Percentiles rank a stretch among this genome's conserved stretches.
phyloP scores from a whole-genome alignment of 2,797 vertebrate genomes.

The Malurus leucopterus region DNA sequence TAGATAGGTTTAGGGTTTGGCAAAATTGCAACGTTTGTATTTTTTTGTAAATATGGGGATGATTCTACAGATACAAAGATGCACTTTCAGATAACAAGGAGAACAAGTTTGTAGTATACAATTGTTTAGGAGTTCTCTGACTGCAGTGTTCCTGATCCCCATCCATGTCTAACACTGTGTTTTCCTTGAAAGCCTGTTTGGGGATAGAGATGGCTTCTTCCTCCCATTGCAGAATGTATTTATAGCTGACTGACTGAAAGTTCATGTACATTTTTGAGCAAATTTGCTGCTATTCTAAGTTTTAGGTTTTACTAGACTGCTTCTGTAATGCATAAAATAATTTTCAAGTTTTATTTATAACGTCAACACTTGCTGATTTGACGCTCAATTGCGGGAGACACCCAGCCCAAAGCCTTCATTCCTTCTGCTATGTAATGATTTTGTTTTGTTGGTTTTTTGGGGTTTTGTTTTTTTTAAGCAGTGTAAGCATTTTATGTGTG shows the following conservation, averaged over 20 bases:
- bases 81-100: slow-evolving; percentile 43
- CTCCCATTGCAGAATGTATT: not conserved
- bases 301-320: slow-evolving; percentile 6
- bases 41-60: slow-evolving; percentile 39
- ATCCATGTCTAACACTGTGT: not conserved
- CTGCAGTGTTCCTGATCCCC: not conserved
- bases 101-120: slow-evolving; percentile 1
- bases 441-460: not conserved
- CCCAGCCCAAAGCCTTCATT: not conserved
- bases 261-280: not conserved
- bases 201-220: not conserved
- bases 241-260: slow-evolving; percentile 25
- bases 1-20: not conserved
- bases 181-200: not conserved
- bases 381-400: not conserved
- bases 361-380: not conserved
- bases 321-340: not conserved
- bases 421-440: not conserved
- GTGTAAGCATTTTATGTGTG: not conserved
- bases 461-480: not conserved
- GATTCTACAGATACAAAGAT: slow-evolving; percentile 34
- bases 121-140: not conserved
- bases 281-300: slow-evolving; percentile 23
- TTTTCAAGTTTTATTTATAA: slow-evolving; percentile 35
- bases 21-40: slow-evolving; percentile 26